These are phyloP conservation scores for Choristoneura rosaceana DNA, from an alignment of 2,888 invertebrate genomes.

Conservation along the genomic window DNA sequence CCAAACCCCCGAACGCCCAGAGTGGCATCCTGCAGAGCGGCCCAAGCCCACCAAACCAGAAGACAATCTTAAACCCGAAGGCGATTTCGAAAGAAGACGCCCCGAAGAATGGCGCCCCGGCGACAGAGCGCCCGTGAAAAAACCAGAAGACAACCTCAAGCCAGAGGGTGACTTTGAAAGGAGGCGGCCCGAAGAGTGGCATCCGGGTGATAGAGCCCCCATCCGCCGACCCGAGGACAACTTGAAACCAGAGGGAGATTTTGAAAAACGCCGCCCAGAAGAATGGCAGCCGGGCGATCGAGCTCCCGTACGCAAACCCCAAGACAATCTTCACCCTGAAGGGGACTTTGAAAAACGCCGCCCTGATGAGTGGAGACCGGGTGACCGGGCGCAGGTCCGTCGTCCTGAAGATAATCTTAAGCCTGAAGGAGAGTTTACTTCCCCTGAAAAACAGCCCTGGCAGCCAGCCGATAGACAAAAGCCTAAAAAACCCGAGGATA, in stretches of 20 bases:
- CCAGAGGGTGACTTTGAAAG: constrained; percentile 84
- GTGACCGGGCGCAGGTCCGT: constrained; percentile 75
- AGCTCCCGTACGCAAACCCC: constrained; percentile 62
- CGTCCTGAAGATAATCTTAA: constrained; percentile 82
- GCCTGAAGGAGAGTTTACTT: constrained; percentile 79
- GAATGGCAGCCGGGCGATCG: constrained; percentile 71
- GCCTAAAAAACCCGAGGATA: constrained; percentile 83
- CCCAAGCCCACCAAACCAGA: constrained; percentile 81
- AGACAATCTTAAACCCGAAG: constrained; percentile 70
- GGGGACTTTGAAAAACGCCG: constrained; percentile 76
- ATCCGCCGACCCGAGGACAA: constrained; percentile 63
- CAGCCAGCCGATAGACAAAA: constrained; percentile 75
- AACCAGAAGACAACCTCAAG: constrained; percentile 85
- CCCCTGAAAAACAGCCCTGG: constrained; percentile 65
- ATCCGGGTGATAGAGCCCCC: constrained; percentile 78
- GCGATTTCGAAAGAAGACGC: constrained; percentile 65
- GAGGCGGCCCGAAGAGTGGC: constrained; percentile 73
- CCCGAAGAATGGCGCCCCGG: constrained; percentile 65
- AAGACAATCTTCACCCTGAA: constrained; percentile 84
- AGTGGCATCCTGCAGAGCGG: constrained; percentile 85
- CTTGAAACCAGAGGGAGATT: constrained; percentile 73
- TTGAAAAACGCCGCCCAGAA: constrained; percentile 74
- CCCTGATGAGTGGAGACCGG: constrained; percentile 71
- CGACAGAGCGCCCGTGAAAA: constrained; percentile 62
- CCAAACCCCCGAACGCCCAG: constrained; percentile 79